These are phyloP conservation scores for Orientallactaga sibirica DNA, from an alignment of 2,797 vertebrate species.

Conservation along the genomic window DNA sequence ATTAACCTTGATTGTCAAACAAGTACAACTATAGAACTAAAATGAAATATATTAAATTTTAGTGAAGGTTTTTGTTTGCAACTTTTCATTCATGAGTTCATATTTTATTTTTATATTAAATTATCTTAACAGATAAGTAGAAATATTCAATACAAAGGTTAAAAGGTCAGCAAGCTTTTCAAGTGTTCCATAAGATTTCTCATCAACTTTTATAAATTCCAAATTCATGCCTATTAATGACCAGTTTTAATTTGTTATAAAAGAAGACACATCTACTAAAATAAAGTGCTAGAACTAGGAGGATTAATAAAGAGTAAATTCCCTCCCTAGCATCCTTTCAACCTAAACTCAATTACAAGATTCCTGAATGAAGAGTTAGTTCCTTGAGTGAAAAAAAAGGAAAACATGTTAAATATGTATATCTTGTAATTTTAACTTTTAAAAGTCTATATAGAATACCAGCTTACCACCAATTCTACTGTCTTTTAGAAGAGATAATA, in stretches of 20 bases:
- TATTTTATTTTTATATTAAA: conserved; percentile 17
- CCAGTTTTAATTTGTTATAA: conserved; percentile 25
- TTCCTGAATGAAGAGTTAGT: not conserved
- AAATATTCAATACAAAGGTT: not conserved
- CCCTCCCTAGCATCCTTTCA: not conserved
- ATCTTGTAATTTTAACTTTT: conserved; percentile 50
- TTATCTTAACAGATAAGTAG: not conserved
- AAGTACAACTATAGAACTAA: conserved; percentile 33
- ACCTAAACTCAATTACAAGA: conserved; percentile 41
- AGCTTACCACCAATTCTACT: conserved; percentile 26
- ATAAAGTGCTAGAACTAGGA: not conserved
- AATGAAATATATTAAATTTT: conserved; percentile 31
- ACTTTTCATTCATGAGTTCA: not conserved
- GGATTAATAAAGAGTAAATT: conserved; percentile 1
- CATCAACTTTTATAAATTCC: conserved; percentile 47
- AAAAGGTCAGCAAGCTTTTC: conserved; percentile 27
- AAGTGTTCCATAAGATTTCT: not conserved
- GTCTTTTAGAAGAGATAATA: not conserved
- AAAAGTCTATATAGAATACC: conserved; percentile 17
- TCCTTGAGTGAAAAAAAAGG: not conserved
- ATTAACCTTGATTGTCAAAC: conserved; percentile 5
- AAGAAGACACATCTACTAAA: conserved; percentile 16
- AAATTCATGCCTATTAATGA: conserved; percentile 30
- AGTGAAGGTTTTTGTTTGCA: not conserved
- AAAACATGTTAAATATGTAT: not conserved